phyloP scores from a whole-genome alignment of 2,113 vertebrate genomes.

The Festucalex cinctus region DNA sequence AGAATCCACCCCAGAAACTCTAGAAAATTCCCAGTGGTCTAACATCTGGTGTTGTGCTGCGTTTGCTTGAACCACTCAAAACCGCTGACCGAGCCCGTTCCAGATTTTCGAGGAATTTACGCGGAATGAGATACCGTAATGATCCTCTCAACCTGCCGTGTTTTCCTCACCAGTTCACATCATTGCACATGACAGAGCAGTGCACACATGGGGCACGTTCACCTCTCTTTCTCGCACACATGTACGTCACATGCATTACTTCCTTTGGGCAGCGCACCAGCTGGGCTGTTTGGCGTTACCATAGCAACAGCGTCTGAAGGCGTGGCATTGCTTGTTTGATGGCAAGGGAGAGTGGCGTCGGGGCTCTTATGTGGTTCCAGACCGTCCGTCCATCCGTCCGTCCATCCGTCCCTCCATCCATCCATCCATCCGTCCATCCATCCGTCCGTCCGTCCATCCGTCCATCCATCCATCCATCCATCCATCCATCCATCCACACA shows the following conservation, averaged over 20 bases:
- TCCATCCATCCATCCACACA: too few relatives aligned
- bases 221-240: constrained; percentile 39
- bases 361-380: neutral
- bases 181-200: constrained; percentile 61
- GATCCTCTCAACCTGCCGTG: constrained; percentile 53
- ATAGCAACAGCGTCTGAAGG: constrained; percentile 61
- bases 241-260: constrained; percentile 14
- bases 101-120: neutral
- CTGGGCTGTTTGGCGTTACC: constrained; percentile 54
- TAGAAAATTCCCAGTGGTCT: neutral
- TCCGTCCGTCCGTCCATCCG: too few relatives aligned
- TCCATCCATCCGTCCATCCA: too few relatives aligned
- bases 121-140: constrained; percentile 34
- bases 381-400: too few relatives aligned
- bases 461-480: neutral
- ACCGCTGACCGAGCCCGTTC: neutral
- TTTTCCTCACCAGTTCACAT: constrained; percentile 60
- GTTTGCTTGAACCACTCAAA: neutral
- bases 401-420: too few relatives aligned
- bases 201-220: constrained; percentile 60
- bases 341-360: neutral
- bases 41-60: neutral
- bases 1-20: too few relatives aligned
- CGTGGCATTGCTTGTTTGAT: constrained; percentile 53
- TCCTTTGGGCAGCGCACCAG: constrained; percentile 51